These are phyloP conservation scores for Xylophagus ater DNA, from an alignment of 2,888 invertebrate genomes.

Conservation along the genomic window DNA sequence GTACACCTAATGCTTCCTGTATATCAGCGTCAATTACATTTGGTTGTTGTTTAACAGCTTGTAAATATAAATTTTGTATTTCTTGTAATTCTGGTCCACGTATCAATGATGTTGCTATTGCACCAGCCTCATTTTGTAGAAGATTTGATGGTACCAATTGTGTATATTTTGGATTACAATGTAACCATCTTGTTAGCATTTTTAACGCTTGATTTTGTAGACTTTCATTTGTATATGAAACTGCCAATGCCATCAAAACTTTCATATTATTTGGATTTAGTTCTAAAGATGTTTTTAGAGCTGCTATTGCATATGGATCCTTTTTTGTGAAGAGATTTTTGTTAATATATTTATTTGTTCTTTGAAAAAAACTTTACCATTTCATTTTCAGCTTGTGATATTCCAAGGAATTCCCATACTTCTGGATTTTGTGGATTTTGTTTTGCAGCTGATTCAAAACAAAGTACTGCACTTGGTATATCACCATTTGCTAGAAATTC, in stretches of 20 bases:
- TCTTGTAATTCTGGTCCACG: slow-evolving; percentile 40
- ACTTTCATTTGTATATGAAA: slow-evolving; percentile 93
- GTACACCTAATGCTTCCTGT: slow-evolving; percentile 86
- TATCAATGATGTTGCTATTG: slow-evolving; percentile 42
- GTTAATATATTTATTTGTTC: background rate
- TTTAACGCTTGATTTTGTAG: slow-evolving; percentile 81
- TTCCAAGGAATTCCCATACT: slow-evolving; percentile 80
- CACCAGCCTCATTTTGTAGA: slow-evolving; percentile 22
- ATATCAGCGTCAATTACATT: slow-evolving; percentile 74
- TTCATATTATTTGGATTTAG: slow-evolving; percentile 68
- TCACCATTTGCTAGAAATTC: slow-evolving; percentile 75
- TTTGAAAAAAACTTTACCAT: slow-evolving; percentile 37
- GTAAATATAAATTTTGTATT: slow-evolving; percentile 64
- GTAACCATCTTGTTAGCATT: slow-evolving; percentile 67
- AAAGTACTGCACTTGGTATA: slow-evolving; percentile 86
- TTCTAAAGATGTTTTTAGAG: slow-evolving; percentile 72
- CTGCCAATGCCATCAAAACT: slow-evolving; percentile 83
- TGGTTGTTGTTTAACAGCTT: slow-evolving; percentile 68
- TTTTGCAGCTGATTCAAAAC: slow-evolving; percentile 91
- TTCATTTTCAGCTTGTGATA: slow-evolving; percentile 96
- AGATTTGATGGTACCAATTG: slow-evolving; percentile 53
- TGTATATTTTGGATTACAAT: slow-evolving; percentile 68
- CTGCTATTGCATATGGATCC: slow-evolving; percentile 86
- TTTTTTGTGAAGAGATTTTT: slow-evolving; percentile 23
- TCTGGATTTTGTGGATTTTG: slow-evolving; percentile 66